Conservation (phyloP, 2,888 invertebrate species). For the Trachelus iudaicus region DNA sequence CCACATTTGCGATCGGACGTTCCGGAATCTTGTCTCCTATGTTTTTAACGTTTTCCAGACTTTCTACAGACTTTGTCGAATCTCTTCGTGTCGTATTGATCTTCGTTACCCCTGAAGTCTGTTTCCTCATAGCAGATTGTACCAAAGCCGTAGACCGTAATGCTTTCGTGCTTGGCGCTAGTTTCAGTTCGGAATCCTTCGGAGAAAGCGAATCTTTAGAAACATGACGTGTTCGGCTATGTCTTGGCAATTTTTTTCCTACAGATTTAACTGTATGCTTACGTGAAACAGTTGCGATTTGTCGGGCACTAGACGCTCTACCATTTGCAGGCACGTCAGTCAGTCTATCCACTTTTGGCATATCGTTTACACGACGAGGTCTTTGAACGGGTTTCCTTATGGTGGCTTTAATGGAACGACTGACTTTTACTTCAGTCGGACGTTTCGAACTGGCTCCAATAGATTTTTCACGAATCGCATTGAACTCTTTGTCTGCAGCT, state of each 20-base stretch:
- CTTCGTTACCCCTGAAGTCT: conserved; percentile 16
- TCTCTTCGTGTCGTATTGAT: conserved; percentile 18
- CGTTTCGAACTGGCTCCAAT: background rate
- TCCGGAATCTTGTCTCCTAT: background rate
- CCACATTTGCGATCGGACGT: background rate
- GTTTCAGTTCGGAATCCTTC: background rate
- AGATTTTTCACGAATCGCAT: background rate
- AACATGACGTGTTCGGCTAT: background rate
- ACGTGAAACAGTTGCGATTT: background rate
- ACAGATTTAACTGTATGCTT: background rate
- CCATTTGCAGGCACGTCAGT: background rate
- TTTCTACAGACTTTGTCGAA: conserved; percentile 9
- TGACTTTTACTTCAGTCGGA: background rate
- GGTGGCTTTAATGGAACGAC: background rate
- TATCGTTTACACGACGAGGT: background rate
- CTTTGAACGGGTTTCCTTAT: background rate
- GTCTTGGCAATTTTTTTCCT: background rate
- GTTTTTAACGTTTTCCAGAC: background rate
- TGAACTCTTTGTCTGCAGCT: background rate
- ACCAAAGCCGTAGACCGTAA: background rate
- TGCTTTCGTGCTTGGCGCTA: background rate
- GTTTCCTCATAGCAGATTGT: conserved; percentile 6
- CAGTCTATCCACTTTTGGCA: background rate
- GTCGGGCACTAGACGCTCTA: background rate
- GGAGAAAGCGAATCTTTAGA: background rate